Evolutionary conservation across 2,888 invertebrate species (phyloP).

Genomic region (Sinodicranocentrus sp.): DNA sequence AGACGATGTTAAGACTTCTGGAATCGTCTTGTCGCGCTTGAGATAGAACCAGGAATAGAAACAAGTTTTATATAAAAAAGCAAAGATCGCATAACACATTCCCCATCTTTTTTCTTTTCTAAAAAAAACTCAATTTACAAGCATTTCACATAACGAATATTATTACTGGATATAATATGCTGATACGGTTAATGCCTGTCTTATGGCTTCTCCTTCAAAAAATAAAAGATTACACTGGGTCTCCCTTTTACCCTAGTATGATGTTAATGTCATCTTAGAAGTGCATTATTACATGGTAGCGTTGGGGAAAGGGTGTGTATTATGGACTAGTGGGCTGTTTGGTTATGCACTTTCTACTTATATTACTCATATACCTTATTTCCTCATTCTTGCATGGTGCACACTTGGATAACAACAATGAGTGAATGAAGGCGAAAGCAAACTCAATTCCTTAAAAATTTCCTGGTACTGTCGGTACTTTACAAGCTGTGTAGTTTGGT

Average conservation of each 20-base stretch:
- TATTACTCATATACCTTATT: constrained; percentile 30
- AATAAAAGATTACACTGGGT: constrained; percentile 35
- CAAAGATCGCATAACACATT: not conserved
- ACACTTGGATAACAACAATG: constrained; percentile 36
- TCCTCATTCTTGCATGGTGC: constrained; percentile 8
- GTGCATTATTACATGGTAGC: constrained; percentile 45
- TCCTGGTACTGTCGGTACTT: constrained; percentile 18
- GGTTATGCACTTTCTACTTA: constrained; percentile 14
- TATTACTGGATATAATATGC: constrained; percentile 58
- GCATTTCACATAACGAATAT: constrained; percentile 48
- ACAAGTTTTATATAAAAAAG: not conserved
- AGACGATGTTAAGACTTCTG: too few relatives aligned
- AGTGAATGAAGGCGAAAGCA: constrained; percentile 33
- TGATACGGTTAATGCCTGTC: constrained; percentile 48
- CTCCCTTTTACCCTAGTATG: constrained; percentile 21
- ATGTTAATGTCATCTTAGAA: constrained; percentile 58
- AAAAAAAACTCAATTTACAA: constrained; percentile 48
- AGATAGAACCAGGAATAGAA: too few relatives aligned
- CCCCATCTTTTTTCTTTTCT: constrained; percentile 4
- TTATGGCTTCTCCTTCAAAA: not conserved
- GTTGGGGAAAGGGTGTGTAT: constrained; percentile 52
- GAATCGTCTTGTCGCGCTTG: too few relatives aligned
- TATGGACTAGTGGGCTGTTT: constrained; percentile 23
- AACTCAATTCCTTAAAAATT: constrained; percentile 38
- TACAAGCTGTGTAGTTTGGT: constrained; percentile 21